These are phyloP conservation scores for Anadara kagoshimensis DNA, from an alignment of 1,140 invertebrate species.

Conservation along the genomic window DNA sequence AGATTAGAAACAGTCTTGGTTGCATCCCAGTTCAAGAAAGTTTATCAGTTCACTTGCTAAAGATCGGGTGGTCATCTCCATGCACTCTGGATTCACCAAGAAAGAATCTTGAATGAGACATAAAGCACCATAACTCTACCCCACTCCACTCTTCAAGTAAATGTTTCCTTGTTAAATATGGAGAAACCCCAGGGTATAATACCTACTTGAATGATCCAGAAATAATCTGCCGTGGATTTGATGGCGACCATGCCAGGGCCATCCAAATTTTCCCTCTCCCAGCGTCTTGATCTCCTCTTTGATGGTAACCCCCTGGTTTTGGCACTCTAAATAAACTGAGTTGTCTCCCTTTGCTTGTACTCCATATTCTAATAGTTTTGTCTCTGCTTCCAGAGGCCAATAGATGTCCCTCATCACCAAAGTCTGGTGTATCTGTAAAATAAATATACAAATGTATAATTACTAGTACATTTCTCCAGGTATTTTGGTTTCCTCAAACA, in stretches of 20 bases:
- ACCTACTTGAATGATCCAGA: conserved; percentile 47
- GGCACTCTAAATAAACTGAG: conserved; percentile 41
- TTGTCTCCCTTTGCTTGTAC: conserved; percentile 40
- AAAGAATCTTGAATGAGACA: too few relatives aligned
- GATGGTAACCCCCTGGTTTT: conserved; percentile 25
- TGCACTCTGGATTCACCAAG: too few relatives aligned
- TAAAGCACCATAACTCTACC: too few relatives aligned
- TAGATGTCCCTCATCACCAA: conserved; percentile 41
- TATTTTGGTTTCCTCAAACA: too few relatives aligned
- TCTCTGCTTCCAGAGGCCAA: conserved; percentile 59
- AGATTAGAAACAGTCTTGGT: too few relatives aligned
- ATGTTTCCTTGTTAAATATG: too few relatives aligned
- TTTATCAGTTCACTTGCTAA: too few relatives aligned
- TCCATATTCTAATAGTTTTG: conserved; percentile 60
- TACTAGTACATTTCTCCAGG: not conserved
- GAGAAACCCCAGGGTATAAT: not conserved
- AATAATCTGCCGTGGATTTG: conserved; percentile 39
- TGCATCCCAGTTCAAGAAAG: too few relatives aligned
- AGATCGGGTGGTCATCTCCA: too few relatives aligned
- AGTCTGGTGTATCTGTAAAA: conserved; percentile 8
- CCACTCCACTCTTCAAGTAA: too few relatives aligned
- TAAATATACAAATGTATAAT: not conserved
- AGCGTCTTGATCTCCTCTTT: conserved; percentile 24
- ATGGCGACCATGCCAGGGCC: conserved; percentile 76
- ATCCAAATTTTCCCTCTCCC: conserved; percentile 65